phyloP scores from a whole-genome alignment of 1,140 invertebrate species.

The Cheumatopsyche charites region DNA sequence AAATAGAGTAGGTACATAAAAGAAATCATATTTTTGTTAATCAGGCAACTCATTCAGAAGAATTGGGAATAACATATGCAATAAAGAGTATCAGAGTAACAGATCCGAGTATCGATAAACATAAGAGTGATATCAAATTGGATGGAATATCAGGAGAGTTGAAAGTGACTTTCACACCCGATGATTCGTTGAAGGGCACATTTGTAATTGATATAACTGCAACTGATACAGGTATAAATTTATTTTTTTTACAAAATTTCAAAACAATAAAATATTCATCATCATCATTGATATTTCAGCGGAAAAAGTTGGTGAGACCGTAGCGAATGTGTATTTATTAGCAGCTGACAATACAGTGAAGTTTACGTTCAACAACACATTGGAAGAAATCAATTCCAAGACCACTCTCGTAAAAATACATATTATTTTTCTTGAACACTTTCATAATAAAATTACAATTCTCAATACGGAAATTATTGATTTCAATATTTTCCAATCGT shows the following conservation, averaged over 20 bases:
- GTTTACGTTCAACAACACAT: slow-evolving; percentile 61
- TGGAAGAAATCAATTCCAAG: slow-evolving; percentile 53
- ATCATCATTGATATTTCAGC: no score
- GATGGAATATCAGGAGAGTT: slow-evolving; percentile 59
- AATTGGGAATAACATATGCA: slow-evolving; percentile 55
- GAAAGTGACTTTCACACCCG: slow-evolving; percentile 58
- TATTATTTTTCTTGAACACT: no score
- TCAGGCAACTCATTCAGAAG: slow-evolving; percentile 62
- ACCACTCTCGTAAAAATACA: not conserved
- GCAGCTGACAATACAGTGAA: slow-evolving; percentile 59
- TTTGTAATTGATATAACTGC: slow-evolving; percentile 63
- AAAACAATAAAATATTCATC: no score
- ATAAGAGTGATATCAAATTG: no score
- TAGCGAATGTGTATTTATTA: slow-evolving; percentile 61
- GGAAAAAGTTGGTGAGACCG: not conserved
- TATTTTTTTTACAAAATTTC: no score
- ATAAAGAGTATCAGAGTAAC: slow-evolving; percentile 48
- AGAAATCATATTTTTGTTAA: slow-evolving; percentile 26
- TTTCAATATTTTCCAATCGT: no score
- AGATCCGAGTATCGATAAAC: slow-evolving; percentile 32
- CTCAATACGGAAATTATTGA: no score
- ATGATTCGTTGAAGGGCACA: slow-evolving; percentile 61
- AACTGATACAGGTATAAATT: slow-evolving; percentile 58
- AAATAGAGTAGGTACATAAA: no score
- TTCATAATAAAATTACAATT: no score